Evolutionary conservation across 2,113 vertebrate genomes (phyloP).

Genomic region (Cricetomys ansorgei): DNA sequence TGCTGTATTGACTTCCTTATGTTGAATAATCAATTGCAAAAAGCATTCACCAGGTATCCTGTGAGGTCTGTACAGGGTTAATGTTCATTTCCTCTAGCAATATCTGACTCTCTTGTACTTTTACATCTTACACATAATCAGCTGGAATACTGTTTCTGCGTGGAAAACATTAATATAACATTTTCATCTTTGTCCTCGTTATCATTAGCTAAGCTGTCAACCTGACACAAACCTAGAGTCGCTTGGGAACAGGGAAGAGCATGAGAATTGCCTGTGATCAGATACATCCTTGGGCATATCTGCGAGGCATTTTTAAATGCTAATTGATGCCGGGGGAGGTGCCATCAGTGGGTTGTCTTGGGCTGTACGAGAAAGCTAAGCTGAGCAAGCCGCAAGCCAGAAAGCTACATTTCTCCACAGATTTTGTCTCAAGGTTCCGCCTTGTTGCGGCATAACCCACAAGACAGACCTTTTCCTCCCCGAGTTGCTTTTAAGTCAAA

Average conservation of each 20-base stretch:
- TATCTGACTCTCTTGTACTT: background rate
- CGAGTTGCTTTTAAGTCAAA: background rate
- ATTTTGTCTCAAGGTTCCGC: background rate
- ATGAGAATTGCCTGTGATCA: background rate
- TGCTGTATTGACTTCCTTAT: background rate
- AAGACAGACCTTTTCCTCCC: background rate
- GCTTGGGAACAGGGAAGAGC: background rate
- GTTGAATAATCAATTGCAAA: background rate
- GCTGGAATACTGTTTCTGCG: background rate
- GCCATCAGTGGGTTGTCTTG: background rate
- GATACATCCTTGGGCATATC: background rate
- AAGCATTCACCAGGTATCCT: background rate
- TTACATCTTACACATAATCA: background rate
- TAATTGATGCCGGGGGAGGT: background rate
- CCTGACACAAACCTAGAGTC: background rate
- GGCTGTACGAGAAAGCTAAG: background rate
- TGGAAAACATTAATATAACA: background rate
- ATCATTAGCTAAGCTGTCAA: background rate
- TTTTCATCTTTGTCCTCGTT: background rate
- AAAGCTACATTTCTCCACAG: background rate
- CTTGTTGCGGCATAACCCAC: background rate
- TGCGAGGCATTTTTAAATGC: background rate
- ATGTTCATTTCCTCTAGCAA: constrained; percentile 10
- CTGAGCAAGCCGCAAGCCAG: background rate
- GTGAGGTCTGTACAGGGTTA: background rate